Evolutionary conservation across 2,888 invertebrate species (phyloP), one percentile per base, ranked within the genome.

Genomic region (Subacronicta megacephala): DNA sequence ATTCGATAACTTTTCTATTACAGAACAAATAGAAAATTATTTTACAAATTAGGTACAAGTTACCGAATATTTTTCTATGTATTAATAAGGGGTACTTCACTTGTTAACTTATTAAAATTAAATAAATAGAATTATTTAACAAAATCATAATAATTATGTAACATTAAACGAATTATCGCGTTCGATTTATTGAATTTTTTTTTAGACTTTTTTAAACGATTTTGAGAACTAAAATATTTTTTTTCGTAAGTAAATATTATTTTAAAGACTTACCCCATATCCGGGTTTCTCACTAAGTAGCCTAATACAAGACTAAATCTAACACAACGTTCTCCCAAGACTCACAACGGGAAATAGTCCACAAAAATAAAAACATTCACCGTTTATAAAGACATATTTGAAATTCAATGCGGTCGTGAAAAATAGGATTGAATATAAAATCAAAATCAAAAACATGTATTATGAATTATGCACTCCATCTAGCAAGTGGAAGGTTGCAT

Each of bases 311-410:
- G 51, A 64, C 53, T 52, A 53, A 52, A 57, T 53, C 54, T 57
- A 51, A 75, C 85, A 89, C 89, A 82, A 86, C 85, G 88, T 87
- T 84, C 79, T 82, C 80, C 77, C 64, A 46, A 80, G 76, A 76
- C 82, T 81, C 73, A 70, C 84, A 87, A 84, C 78, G 71, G 77
- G 83, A 88, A 90, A 92, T 89, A 90, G 89, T 85, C 81, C 81
- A 87, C 80, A 79, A 75, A 81, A 83, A 85, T 81, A 84, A 85
- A 85, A 87, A 84, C 83, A 85, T 81, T 58, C 83, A 77, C 82
- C 85, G 85, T 81, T 90, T 94, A 91, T 93, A 93, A 89, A 87
- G 89, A 82, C 85, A 82, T 88, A 93, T 94, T 93, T 94, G 92
- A 87, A 92, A 89, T 92, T 94, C 93, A 94, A 93, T 92, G 81